Base-by-base conservation (phyloP, 2,113 vertebrate species). In the Austrofundulus limnaeus region DNA sequence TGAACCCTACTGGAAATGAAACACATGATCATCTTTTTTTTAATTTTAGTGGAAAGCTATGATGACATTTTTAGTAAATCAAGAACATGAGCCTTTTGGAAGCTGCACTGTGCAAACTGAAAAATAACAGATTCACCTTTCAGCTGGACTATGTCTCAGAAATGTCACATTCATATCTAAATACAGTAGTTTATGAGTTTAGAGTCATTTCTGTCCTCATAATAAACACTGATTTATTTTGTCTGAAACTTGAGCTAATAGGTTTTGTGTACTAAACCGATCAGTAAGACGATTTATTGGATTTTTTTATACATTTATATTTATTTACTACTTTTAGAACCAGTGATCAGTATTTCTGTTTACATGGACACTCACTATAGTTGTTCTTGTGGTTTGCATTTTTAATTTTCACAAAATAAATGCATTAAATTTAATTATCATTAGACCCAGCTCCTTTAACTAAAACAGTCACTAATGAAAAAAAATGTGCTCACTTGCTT, bases 161-260 rank as follows among this genome's bases (percentile, higher is more conserved):
- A 80, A 81, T 64, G 50, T 82, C 31, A 34, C 5, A 10, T 34
- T 34, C 31, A 34, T 34, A 34, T 34, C 6, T 9, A 70, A 80
- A 76, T 66, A 37, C 15, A 7, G 66, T 77, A 75, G 70, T 73
- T 66, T 53, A 70, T 76, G 75, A 77, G 66, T 78, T 76, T 57
- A 72, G 66, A 84, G 61, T 75, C 45, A 85, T 86, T 88, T 69
- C 56, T 66, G 63, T 87, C 17, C 21, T 21, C 65, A 67, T 85
- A 83, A 88, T 81, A 89, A 80, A 51, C 54, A 28, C 50, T 70
- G 82, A 88, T 90, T 90, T 91, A 90, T 82, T 85, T 66, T 77
- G 55, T 66, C 54, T 77, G 76, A 85, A 81, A 86, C 72, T 65
- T 85, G 59, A 70, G 80, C 77, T 88, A 88, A 90, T 82, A 75